Conservation (phyloP, 1,140 invertebrate genomes). For the Drosophila subobscura region DNA sequence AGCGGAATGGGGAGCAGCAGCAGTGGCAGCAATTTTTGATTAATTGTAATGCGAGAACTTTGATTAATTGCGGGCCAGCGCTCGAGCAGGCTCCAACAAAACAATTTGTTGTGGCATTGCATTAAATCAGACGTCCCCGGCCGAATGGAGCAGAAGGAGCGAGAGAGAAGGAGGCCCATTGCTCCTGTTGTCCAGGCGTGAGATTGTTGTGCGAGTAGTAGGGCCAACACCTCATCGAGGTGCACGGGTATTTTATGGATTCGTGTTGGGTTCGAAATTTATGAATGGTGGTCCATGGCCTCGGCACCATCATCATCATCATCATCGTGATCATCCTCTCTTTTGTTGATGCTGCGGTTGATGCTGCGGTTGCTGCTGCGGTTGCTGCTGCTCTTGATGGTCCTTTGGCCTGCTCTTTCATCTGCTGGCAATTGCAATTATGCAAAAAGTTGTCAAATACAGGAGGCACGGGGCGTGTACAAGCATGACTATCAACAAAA, state of each 20-base stretch:
- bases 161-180: neutral
- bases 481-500: conserved; percentile 71
- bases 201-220: conserved; percentile 55
- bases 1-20: neutral
- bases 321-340: neutral
- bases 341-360: neutral
- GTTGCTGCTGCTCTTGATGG: neutral
- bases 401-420: neutral
- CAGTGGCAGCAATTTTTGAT: conserved; percentile 58
- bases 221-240: conserved; percentile 63
- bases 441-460: conserved; percentile 79
- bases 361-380: neutral
- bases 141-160: neutral
- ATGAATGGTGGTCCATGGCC: conserved; percentile 65
- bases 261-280: conserved; percentile 45
- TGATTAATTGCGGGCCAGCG: conserved; percentile 72
- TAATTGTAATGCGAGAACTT: conserved; percentile 79
- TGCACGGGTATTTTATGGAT: conserved; percentile 62
- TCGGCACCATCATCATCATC: conserved; percentile 31
- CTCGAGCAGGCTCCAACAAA: conserved; percentile 57
- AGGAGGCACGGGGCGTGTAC: conserved; percentile 41
- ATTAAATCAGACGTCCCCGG: conserved; percentile 60
- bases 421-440: conserved; percentile 56
- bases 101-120: conserved; percentile 80
- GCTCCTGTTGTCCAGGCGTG: conserved; percentile 34